Evolutionary conservation across 2,888 invertebrate genomes (phyloP).

Genomic region (Ormyrus labotus): DNA sequence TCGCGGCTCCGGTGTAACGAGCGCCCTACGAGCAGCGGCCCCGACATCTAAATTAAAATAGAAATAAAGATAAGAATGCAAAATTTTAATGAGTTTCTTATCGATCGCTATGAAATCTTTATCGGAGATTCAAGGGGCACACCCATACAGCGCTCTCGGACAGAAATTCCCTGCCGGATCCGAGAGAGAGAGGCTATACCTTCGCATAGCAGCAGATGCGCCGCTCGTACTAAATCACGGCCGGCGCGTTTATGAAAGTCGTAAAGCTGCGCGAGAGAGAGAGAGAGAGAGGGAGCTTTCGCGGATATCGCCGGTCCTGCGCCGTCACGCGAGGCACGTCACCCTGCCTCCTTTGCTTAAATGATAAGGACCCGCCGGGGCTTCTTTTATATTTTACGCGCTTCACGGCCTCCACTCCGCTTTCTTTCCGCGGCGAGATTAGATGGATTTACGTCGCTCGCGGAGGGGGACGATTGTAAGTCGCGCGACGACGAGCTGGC

Average conservation of each 20-base stretch:
- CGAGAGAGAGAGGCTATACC: constrained; percentile 19
- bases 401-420: no score
- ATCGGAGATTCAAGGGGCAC: no score
- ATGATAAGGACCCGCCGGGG: background rate
- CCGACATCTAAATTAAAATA: no score
- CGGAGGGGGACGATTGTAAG: background rate
- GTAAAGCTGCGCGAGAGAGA: constrained; percentile 54
- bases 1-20: no score
- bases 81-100: no score
- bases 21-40: no score
- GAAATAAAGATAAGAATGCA: no score
- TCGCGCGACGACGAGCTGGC: constrained; percentile 43
- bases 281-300: constrained; percentile 2
- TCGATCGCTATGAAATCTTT: no score
- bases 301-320: constrained; percentile 9
- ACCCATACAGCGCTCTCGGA: no score
- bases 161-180: background rate
- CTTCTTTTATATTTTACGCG: no score
- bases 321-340: background rate
- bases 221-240: constrained; percentile 64
- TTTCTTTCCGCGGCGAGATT: no score
- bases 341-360: background rate
- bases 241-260: constrained; percentile 62
- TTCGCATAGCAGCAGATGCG: constrained; percentile 61
- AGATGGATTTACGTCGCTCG: background rate